Base-by-base conservation (phyloP, 2,113 vertebrate species). In the Sminthopsis crassicaudata region DNA sequence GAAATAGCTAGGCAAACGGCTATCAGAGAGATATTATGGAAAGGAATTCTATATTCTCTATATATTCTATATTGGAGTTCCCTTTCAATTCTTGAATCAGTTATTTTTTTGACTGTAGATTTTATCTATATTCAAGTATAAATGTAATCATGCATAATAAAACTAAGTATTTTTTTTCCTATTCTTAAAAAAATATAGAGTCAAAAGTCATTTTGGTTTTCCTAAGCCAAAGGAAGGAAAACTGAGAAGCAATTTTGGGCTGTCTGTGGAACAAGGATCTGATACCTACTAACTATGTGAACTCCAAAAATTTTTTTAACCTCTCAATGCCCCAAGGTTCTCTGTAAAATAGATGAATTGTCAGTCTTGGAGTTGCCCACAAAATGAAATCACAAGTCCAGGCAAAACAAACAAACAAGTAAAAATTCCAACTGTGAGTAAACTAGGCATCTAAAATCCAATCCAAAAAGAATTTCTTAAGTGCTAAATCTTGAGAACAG, bases 101-200 rank as follows among this genome's bases (percentile, higher is more conserved):
- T 90, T 27, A 76, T 97, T 76, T 55, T 96, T 53, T 92, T 89
- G 88, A 50, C 76, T 93, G 42, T 90, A 90, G 53, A 96, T 93
- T 51, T 51, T 94, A n/a, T 93, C 46, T 91, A 90, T 16, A 88
- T 93, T 95, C 52, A 89, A 91, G 30, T 22, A 50, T 89, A 91
- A 30, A 76, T 90, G 3, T 92, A 10, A 94, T 84, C n/a, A 8
- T 96, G 19, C 8, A 92, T 93, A 96, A 94, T 95, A 6, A 93
- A 95, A 36, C 5, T 67, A 53, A 96, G 16, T 55, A 95, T 57
- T 53, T 91, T 93, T 90, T 96, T 96, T 95, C 46, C 88, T 95
- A 84, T 84, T 84, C 6, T 84, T 84, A 84, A 84, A 84, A 84
- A 36, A 84, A 84, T 42, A 42, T 76, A 16, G 19, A 36, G 1